These are phyloP conservation scores for Zoroaster sp. DNA, from an alignment of 53 echinoderm and acorn worm species.

Conservation along the genomic window DNA sequence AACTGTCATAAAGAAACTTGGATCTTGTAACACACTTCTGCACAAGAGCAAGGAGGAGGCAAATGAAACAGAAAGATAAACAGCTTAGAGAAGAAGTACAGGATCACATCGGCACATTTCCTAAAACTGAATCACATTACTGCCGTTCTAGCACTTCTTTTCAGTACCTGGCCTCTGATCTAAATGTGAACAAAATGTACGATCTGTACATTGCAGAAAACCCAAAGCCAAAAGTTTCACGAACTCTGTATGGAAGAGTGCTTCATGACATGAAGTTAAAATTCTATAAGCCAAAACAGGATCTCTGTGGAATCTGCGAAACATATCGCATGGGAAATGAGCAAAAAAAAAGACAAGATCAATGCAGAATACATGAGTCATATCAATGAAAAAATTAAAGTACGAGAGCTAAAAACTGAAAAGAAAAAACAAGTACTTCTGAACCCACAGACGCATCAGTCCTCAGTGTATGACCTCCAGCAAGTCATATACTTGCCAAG, in stretches of 20 bases:
- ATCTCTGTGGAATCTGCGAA: constrained; percentile 49
- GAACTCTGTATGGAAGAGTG: constrained; percentile 37
- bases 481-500: constrained; percentile 71
- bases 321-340: background rate
- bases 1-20: constrained; percentile 23
- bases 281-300: constrained; percentile 62
- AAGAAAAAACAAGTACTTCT: background rate
- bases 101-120: too few species aligned
- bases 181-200: constrained; percentile 63
- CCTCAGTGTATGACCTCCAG: constrained; percentile 51
- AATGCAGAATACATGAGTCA: background rate
- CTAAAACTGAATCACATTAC: too few species aligned
- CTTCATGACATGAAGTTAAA: constrained; percentile 47
- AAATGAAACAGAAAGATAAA: background rate
- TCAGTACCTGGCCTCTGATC: constrained; percentile 50
- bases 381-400: constrained; percentile 36
- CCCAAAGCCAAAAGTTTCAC: constrained; percentile 27
- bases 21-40: constrained; percentile 2
- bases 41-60: constrained; percentile 48
- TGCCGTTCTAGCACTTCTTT: constrained; percentile 35
- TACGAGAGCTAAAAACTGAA: constrained; percentile 35
- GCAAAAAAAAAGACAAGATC: constrained; percentile 3
- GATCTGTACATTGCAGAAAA: constrained; percentile 17
- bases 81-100: constrained; percentile 43
- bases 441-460: background rate